Percentiles rank a stretch among this genome's conserved stretches.
Conservation (phyloP, 2,888 invertebrate species). For the Pachliopta kotzebuea region DNA sequence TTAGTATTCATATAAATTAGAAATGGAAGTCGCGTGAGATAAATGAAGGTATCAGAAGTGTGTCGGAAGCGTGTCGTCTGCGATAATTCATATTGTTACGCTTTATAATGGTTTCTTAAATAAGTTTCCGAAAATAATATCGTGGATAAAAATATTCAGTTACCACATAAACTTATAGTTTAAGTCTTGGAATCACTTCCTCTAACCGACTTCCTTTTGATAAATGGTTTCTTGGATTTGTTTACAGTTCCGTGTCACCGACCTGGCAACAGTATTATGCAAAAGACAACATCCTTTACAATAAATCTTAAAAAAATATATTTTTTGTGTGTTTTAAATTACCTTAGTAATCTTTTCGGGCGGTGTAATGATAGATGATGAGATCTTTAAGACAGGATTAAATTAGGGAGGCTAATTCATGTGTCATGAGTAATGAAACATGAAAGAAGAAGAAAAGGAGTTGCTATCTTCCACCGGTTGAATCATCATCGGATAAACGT, state of each 20-base stretch:
- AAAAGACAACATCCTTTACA: too few species aligned
- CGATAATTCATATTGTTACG: conserved; percentile 13
- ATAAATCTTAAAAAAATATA: too few species aligned
- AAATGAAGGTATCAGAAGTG: not conserved
- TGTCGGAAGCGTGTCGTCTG: not conserved
- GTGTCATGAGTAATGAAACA: too few species aligned
- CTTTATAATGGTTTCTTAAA: conserved; percentile 15
- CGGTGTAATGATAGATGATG: too few species aligned
- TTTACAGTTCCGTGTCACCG: conserved; percentile 10
- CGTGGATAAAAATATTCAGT: conserved; percentile 23
- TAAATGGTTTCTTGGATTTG: conserved; percentile 21
- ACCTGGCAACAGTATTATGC: conserved; percentile 9
- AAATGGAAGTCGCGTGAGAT: not conserved
- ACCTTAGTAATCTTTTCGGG: too few species aligned
- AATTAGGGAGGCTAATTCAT: too few species aligned
- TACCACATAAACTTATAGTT: conserved; percentile 29
- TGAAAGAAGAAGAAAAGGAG: too few species aligned
- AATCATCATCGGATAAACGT: too few species aligned
- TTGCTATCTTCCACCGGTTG: too few species aligned
- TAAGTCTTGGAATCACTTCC: conserved; percentile 22
- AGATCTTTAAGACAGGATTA: too few species aligned
- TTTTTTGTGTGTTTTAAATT: too few species aligned
- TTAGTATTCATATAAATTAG: too few species aligned
- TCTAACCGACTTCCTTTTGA: conserved; percentile 14
- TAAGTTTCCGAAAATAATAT: conserved; percentile 21